Evolutionary conservation across 2,888 invertebrate genomes (phyloP).

Genomic region (Eledona agricola): DNA sequence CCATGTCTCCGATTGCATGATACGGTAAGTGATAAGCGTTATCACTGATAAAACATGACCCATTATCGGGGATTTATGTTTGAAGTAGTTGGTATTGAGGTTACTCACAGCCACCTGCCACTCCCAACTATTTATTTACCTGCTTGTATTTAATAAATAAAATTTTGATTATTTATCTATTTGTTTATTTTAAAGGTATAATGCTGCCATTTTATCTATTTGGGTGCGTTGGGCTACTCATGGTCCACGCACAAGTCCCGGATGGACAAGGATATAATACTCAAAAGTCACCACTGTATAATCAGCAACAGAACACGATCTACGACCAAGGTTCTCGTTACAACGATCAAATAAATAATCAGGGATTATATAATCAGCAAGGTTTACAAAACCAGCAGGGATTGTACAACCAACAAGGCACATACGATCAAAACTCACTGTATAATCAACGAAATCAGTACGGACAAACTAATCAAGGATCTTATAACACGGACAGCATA

Average conservation of each 20-base stretch:
- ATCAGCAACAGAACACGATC: too few relatives aligned
- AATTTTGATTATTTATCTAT: too few relatives aligned
- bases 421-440: constrained; percentile 6
- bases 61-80: constrained; percentile 2
- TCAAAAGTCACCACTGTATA: constrained; percentile 26
- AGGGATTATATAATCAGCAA: constrained; percentile 12
- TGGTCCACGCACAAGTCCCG: constrained; percentile 38
- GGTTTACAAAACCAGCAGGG: too few relatives aligned
- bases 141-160: constrained; percentile 1
- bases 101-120: constrained; percentile 31
- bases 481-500: constrained; percentile 35
- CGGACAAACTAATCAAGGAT: constrained; percentile 32
- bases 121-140: constrained; percentile 24
- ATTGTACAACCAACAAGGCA: constrained; percentile 8
- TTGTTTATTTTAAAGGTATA: constrained; percentile 24
- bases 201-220: constrained; percentile 40
- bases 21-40: constrained; percentile 35
- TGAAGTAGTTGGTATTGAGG: constrained; percentile 8
- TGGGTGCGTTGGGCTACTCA: constrained; percentile 32
- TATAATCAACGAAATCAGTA: constrained; percentile 9
- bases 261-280: constrained; percentile 36
- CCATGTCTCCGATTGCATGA: constrained; percentile 24
- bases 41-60: constrained; percentile 9
- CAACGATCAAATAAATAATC: constrained; percentile 4
- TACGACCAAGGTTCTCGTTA: constrained; percentile 3